Percentiles rank a stretch among this genome's conserved stretches.
Conservation (phyloP, 2,113 vertebrate genomes). For the Vulpes ferrilata region DNA sequence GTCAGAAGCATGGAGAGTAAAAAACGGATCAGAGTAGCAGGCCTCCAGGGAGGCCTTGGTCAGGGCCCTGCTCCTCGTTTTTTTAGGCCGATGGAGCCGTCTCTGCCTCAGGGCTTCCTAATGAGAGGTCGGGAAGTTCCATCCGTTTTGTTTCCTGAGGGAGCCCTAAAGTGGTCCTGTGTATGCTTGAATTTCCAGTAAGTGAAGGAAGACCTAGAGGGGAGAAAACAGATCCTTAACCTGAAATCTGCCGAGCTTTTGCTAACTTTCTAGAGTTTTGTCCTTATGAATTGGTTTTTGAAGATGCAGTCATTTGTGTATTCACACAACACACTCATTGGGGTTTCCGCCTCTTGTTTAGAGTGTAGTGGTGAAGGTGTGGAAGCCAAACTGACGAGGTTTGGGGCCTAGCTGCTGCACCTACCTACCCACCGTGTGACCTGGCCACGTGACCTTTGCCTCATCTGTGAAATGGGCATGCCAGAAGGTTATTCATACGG, state of each 20-base stretch:
- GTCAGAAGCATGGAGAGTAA: neutral
- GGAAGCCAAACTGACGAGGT: neutral
- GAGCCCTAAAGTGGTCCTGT: neutral
- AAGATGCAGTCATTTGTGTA: accelerated
- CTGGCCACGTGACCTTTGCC: neutral
- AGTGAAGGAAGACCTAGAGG: neutral
- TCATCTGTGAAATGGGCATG: neutral
- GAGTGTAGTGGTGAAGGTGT: neutral
- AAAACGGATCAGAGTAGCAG: no score
- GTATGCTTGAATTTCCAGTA: neutral
- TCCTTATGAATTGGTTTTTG: conserved; percentile 8
- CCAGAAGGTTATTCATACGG: neutral
- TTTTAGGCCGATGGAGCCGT: neutral
- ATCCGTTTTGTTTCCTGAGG: neutral
- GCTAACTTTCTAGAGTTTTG: neutral
- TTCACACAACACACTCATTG: neutral
- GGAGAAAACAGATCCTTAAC: neutral
- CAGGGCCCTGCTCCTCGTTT: neutral
- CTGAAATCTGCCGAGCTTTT: neutral
- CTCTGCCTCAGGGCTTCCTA: neutral
- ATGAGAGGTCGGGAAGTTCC: neutral
- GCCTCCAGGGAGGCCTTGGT: neutral
- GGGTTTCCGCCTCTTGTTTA: neutral
- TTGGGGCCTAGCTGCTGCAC: neutral
- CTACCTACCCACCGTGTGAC: neutral